These are phyloP conservation scores for Sepioteuthis lessoniana DNA, from an alignment of 2,888 invertebrate genomes.

Conservation along the genomic window DNA sequence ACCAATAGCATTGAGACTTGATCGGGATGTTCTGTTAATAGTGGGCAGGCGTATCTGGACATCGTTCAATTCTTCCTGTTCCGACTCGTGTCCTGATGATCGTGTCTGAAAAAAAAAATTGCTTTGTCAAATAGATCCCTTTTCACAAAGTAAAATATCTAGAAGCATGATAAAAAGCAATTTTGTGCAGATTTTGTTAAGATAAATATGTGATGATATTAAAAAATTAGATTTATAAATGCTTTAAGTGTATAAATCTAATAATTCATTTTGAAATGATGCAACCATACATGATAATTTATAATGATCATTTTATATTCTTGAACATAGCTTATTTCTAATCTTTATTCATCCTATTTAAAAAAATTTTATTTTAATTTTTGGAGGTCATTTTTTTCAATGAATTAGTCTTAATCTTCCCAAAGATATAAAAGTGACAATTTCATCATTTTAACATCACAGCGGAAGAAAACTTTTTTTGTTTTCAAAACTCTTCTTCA, in stretches of 20 bases:
- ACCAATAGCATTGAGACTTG: conserved; percentile 65
- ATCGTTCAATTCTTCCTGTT: conserved; percentile 70
- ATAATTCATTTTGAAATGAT: too few species aligned
- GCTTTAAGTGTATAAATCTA: background rate
- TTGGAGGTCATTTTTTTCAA: background rate
- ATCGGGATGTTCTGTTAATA: conserved; percentile 64
- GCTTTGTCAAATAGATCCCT: background rate
- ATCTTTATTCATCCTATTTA: background rate
- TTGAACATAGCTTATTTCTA: background rate
- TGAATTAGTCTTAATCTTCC: background rate
- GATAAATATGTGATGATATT: background rate
- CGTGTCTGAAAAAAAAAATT: conserved; percentile 53
- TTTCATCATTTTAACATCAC: background rate
- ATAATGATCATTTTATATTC: background rate
- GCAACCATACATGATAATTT: background rate
- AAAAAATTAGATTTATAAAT: background rate
- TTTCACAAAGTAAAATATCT: background rate
- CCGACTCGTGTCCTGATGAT: conserved; percentile 55
- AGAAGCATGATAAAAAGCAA: background rate
- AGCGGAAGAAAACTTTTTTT: background rate
- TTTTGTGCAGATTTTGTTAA: background rate
- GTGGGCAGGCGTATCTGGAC: conserved; percentile 69
- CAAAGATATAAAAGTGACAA: background rate
- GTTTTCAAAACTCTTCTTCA: background rate
- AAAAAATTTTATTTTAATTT: background rate